A percentile compares a stretch with the other conserved stretches of the same genome.
Evolutionary conservation across 2,888 invertebrate genomes (phyloP).

Genomic region (Endomychus coccineus): DNA sequence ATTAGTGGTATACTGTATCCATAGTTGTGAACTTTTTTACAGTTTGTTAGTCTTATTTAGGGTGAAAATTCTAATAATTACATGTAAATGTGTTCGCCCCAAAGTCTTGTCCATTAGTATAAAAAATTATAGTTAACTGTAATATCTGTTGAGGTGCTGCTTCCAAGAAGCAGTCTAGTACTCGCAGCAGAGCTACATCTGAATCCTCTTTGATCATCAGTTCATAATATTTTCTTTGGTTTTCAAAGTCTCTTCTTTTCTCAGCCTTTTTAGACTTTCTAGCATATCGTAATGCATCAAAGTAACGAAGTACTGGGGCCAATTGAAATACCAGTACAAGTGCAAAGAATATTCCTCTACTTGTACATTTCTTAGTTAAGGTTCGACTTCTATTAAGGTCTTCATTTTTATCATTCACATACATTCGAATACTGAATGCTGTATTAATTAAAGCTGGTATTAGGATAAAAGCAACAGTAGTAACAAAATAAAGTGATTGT

Average conservation of each 20-base stretch:
- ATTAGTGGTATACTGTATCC: no score
- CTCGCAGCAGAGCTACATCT: constrained; percentile 67
- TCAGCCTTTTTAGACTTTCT: constrained; percentile 58
- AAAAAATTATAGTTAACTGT: constrained; percentile 62
- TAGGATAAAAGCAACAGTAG: constrained; percentile 64
- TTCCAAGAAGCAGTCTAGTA: constrained; percentile 75
- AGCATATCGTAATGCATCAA: constrained; percentile 57
- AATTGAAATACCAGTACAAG: constrained; percentile 61
- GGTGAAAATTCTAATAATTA: no score
- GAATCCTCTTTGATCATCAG: constrained; percentile 74
- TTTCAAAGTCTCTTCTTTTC: constrained; percentile 48
- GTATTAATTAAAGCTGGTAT: constrained; percentile 70
- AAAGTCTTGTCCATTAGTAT: constrained; percentile 44
- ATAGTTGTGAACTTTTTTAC: no score
- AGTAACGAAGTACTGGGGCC: constrained; percentile 64
- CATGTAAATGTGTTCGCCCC: constrained; percentile 36
- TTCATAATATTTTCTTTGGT: constrained; percentile 60
- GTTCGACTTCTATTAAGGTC: constrained; percentile 48
- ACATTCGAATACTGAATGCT: constrained; percentile 67
- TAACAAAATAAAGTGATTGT: constrained; percentile 55
- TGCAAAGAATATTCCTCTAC: constrained; percentile 51
- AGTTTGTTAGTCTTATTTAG: no score
- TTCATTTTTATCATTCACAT: constrained; percentile 47
- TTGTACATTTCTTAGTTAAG: constrained; percentile 53
- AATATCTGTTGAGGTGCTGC: constrained; percentile 74